These are phyloP conservation scores for Aramus guarauna DNA, from an alignment of 2,113 vertebrate genomes.

Conservation along the genomic window DNA sequence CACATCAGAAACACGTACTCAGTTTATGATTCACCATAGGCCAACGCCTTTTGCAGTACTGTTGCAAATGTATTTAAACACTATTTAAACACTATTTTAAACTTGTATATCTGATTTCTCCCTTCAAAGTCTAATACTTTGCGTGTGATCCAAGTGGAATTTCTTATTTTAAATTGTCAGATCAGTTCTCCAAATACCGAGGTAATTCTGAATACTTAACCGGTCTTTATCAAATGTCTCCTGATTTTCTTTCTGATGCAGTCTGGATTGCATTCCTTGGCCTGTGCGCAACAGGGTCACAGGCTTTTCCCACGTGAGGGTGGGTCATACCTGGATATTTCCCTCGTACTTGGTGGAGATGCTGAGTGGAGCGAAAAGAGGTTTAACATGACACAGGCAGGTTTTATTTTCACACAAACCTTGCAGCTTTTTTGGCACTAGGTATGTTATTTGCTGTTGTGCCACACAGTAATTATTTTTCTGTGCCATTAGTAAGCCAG, in stretches of 20 bases:
- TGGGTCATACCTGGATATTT: background rate
- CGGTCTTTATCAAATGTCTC: background rate
- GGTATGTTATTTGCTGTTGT: background rate
- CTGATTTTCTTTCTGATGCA: background rate
- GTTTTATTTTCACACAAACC: background rate
- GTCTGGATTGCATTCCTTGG: background rate
- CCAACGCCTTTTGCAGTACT: background rate
- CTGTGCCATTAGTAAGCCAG: background rate
- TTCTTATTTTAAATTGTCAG: background rate
- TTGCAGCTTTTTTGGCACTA: background rate
- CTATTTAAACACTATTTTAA: too few species aligned
- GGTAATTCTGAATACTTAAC: background rate
- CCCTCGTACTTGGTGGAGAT: background rate
- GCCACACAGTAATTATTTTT: background rate
- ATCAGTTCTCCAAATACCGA: background rate
- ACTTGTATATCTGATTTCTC: background rate
- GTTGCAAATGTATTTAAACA: background rate
- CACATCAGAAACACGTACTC: background rate
- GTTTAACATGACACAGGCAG: rapidly evolving
- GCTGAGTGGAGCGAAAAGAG: background rate
- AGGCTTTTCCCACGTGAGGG: background rate
- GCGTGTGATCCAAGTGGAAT: background rate
- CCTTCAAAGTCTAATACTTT: background rate
- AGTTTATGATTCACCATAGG: background rate
- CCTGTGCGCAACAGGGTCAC: background rate